phyloP scores from a whole-genome alignment of 2,113 vertebrate genomes.

The Salminus brasiliensis region DNA sequence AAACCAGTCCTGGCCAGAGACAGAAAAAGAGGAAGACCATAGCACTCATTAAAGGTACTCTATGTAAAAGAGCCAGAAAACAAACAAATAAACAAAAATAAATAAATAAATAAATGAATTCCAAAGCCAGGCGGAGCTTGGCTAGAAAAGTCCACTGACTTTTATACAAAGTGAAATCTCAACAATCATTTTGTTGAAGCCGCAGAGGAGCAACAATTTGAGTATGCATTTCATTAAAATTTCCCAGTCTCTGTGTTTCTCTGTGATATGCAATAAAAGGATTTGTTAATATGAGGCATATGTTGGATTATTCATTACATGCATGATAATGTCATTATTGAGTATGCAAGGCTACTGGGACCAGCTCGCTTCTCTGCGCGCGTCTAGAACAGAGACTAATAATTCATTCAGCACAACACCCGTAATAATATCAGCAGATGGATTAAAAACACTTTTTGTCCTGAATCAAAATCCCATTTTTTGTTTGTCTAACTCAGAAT shows the following conservation, averaged over 20 bases:
- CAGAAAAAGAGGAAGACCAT: slow-evolving; percentile 2
- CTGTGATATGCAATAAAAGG: slow-evolving; percentile 48
- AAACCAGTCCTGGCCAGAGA: background rate
- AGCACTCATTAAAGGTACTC: slow-evolving; percentile 5
- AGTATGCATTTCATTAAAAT: slow-evolving; percentile 47
- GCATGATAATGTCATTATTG: slow-evolving; percentile 57
- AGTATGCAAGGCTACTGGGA: slow-evolving; percentile 44
- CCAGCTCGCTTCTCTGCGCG: slow-evolving; percentile 35
- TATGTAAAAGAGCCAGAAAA: background rate
- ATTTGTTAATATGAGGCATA: slow-evolving; percentile 54
- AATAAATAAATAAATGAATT: no score
- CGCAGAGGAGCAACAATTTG: slow-evolving; percentile 33
- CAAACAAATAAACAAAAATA: background rate
- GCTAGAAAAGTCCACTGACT: slow-evolving; percentile 27
- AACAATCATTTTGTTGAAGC: slow-evolving; percentile 32
- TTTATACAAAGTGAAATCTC: slow-evolving; percentile 33
- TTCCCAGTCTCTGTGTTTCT: slow-evolving; percentile 37
- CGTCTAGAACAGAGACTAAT: slow-evolving; percentile 37
- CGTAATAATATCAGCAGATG: slow-evolving; percentile 36
- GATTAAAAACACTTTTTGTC: slow-evolving; percentile 20
- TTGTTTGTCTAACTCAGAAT: slow-evolving; percentile 28
- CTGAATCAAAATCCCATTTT: slow-evolving; percentile 31
- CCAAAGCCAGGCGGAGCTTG: slow-evolving; percentile 13
- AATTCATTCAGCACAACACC: slow-evolving; percentile 44
- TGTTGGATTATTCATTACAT: slow-evolving; percentile 57